A percentile compares a stretch with the other conserved stretches of the same genome.
Evolutionary conservation across 2,113 vertebrate species (phyloP).

Genomic region (Anser brachyrhynchus): DNA sequence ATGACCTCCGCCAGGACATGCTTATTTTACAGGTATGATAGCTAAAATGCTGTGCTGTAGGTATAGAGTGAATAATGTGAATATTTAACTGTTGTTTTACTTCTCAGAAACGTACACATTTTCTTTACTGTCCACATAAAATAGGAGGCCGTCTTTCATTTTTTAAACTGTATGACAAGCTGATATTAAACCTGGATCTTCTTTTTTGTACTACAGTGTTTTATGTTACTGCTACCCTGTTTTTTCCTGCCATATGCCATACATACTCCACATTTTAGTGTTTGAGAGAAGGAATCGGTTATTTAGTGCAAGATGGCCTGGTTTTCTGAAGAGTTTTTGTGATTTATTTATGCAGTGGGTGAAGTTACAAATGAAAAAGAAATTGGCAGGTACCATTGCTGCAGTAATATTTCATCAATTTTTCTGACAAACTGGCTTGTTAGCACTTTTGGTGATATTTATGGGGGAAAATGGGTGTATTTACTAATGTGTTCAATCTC

Average conservation of each 20-base stretch:
- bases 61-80: neutral
- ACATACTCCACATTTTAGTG: neutral
- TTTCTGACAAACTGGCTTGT: neutral
- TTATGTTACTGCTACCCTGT: neutral
- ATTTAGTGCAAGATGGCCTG: neutral
- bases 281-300: neutral
- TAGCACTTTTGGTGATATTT: neutral
- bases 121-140: neutral
- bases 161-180: neutral
- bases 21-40: slow-evolving; percentile 92
- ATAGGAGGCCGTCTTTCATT: neutral
- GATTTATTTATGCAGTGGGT: neutral
- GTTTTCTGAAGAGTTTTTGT: neutral
- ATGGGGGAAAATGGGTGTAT: neutral
- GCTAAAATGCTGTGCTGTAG: neutral
- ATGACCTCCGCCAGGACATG: slow-evolving; percentile 98
- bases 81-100: neutral
- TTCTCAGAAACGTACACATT: neutral
- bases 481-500: neutral
- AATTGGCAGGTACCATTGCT: neutral
- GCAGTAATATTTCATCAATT: neutral
- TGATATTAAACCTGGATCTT: neutral
- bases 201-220: neutral
- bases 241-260: neutral
- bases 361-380: neutral